A percentile compares a stretch with the other conserved stretches of the same genome.
phyloP scores from a whole-genome alignment of 2,888 invertebrate species.

The Xestia ashworthii region DNA sequence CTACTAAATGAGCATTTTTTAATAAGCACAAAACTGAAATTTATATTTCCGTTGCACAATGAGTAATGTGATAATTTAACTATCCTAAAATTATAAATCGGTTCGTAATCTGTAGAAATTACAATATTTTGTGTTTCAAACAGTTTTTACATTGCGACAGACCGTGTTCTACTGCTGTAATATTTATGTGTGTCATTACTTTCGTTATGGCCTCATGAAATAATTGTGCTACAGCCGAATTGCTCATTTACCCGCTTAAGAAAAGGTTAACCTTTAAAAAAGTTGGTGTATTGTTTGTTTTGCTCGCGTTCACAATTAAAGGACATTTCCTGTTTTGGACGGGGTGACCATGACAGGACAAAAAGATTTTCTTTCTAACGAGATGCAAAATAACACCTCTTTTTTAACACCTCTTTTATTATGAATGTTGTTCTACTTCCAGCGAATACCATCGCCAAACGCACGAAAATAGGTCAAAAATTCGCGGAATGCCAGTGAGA shows the following conservation, averaged over 20 bases:
- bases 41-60: neutral
- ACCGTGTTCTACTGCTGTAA: slow-evolving; percentile 19
- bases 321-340: slow-evolving; percentile 16
- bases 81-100: slow-evolving; percentile 18
- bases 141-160: neutral
- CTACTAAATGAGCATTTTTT: slow-evolving; percentile 48
- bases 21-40: slow-evolving; percentile 18
- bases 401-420: slow-evolving; percentile 6
- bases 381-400: slow-evolving; percentile 2
- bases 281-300: slow-evolving; percentile 42
- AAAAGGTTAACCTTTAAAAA: slow-evolving; percentile 45
- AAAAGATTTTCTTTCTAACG: slow-evolving; percentile 23
- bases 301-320: slow-evolving; percentile 34
- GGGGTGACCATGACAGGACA: slow-evolving; percentile 5
- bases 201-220: slow-evolving; percentile 30
- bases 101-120: neutral
- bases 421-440: slow-evolving; percentile 14
- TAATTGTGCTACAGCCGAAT: slow-evolving; percentile 53
- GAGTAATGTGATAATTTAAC: slow-evolving; percentile 30
- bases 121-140: slow-evolving; percentile 11
- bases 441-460: slow-evolving; percentile 10
- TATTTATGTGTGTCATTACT: slow-evolving; percentile 24
- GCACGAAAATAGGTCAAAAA: slow-evolving; percentile 36
- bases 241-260: slow-evolving; percentile 39
- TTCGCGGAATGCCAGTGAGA: slow-evolving; percentile 34